Percentiles rank a stretch among this genome's conserved stretches.
Evolutionary conservation across 2,888 invertebrate species (phyloP).

Genomic region (Diadegma fenestrale): DNA sequence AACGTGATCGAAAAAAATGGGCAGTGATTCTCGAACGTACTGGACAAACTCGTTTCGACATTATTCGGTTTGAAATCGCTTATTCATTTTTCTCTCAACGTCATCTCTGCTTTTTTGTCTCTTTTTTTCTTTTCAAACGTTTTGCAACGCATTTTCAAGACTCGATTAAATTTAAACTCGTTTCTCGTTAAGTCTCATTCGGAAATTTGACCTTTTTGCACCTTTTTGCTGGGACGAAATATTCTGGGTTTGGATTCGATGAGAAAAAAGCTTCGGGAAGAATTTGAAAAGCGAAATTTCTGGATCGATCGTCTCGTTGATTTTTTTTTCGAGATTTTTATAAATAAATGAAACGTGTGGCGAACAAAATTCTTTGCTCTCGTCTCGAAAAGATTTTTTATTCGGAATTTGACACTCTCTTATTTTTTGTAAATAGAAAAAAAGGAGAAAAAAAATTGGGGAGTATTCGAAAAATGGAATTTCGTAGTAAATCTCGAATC

Average conservation of each 20-base stretch:
- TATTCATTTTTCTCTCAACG: not conserved
- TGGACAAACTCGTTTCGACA: constrained; percentile 52
- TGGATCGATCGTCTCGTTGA: not conserved
- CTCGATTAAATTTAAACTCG: constrained; percentile 35
- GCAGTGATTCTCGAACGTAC: constrained; percentile 10
- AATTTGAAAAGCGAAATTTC: not conserved
- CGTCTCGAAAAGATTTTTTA: not conserved
- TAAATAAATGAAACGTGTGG: not conserved
- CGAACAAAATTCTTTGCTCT: not conserved
- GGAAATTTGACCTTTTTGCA: not conserved
- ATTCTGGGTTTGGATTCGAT: not conserved
- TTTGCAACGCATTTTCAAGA: constrained; percentile 19
- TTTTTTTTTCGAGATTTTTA: not conserved
- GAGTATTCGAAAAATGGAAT: not conserved
- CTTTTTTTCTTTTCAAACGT: not conserved
- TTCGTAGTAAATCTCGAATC: constrained; percentile 25
- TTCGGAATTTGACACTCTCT: not conserved
- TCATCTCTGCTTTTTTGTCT: constrained; percentile 22
- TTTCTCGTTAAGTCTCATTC: constrained; percentile 36
- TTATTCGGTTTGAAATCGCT: not conserved
- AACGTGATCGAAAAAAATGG: not conserved
- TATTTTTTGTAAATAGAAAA: not conserved
- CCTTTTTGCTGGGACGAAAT: not conserved
- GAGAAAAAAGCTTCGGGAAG: not conserved
- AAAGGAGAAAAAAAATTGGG: not conserved